Evolutionary conservation across 2,797 vertebrate species (phyloP), one percentile per base, ranked within the genome.

Genomic region (Moxostoma hubbsi): DNA sequence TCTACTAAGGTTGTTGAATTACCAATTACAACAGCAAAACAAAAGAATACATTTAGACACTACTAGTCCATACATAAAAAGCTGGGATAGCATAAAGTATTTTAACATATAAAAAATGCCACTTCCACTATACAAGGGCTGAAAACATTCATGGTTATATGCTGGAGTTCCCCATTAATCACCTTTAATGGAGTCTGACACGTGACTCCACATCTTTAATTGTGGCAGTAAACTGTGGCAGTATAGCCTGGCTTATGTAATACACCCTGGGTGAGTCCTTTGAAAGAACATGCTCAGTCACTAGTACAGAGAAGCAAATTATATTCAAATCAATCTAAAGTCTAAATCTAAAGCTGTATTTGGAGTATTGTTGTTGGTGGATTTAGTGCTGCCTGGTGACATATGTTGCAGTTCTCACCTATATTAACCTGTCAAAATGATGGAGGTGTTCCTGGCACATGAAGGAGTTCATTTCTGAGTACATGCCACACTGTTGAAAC

Each of bases 211-310:
- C 24, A 45, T 70, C 46, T 70, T 61, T 80, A 81, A 84, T 68
- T 63, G 72, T 75, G 15, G 75, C 84, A 47, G 61, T 68, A 79
- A 75, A 81, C 84, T 53, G 2, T 12, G 49, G 24, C 36, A 36
- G 46, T 53, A 50, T 43, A 15, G 24, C 13, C n/a, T n/a, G 10
- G 45, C 36, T 77, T 51, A 65, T 66, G 13, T 62, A 72, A 55
- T 18, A 55, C 15, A 47, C 62, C 9, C 7, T 59, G 47, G 49
- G 49, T 75, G 71, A 53, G 24, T 59, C 11, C 36, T 55, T 11
- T 24, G 9, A 53, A 24, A 36, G 10, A 16, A 43, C 55, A 36
- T 49, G 45, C 57, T 64, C 72, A 64, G 36, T 70, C 65, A 75
- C 62, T 74, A 24, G 63, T 7, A 64, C 43, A 64, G 43, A 24